Evolutionary conservation across 2,113 vertebrate genomes (phyloP), one percentile per base, ranked within the genome.

Genomic region (Empidonax alnorum): DNA sequence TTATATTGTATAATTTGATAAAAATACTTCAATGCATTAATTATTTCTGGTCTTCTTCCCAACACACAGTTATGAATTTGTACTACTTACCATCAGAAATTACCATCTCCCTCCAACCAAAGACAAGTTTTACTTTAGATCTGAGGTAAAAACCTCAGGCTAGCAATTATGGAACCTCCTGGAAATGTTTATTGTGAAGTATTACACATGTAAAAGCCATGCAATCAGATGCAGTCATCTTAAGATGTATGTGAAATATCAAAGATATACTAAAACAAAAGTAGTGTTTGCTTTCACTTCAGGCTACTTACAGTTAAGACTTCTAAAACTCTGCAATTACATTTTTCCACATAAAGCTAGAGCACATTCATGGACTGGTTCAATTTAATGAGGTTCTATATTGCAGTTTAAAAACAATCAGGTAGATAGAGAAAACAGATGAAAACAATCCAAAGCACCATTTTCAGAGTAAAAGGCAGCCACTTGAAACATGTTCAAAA

Each of bases 351-450:
- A 97, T 96, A 94, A 96, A 94, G 50, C 56, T 37, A 76, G 62
- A 58, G 82, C 41, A 83, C 35, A 62, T 76, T 96, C 72, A 87
- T 39, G 55, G 67, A 75, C 84, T 77, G 82, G 74, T 71, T 94
- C 63, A 59, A 53, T 88, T 88, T 93, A 95, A 95, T 77, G 92
- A 97, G 90, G 87, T 95, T 95, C 93, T 95, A 95, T 82, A 95
- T 31, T 93, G 65, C 90, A 95, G 78, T 85, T 94, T 76, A 91
- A 93, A 95, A 96, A 83, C 87, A 94, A 68, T 80, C 50, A 77
- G 63, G 93, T 46, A 90, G 62, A 96, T 35, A 94, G 87, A 94
- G 66, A 93, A 93, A 96, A 95, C 85, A 85, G 90, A 96, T 75
- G 87, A 97, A 91, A 97, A 92, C 69, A 61, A 79, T 69, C 66